These are phyloP conservation scores for Gouania willdenowi DNA, from an alignment of 2,797 vertebrate species.

Conservation along the genomic window DNA sequence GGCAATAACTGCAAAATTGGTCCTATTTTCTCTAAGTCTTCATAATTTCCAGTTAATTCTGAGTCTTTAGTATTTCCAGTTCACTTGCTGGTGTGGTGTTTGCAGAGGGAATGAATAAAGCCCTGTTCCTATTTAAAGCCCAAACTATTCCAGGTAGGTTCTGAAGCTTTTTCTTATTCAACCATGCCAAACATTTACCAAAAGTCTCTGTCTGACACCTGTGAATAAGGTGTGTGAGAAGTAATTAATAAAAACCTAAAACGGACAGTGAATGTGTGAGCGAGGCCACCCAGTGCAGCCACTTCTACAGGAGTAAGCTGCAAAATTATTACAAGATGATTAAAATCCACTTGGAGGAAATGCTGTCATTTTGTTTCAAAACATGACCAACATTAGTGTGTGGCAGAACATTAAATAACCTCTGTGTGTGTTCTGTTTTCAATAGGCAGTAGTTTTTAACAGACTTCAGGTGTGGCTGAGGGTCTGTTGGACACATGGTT, in stretches of 20 bases:
- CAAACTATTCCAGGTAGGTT: constrained; percentile 68
- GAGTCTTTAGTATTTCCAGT: too few relatives aligned
- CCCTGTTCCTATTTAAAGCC: constrained; percentile 69
- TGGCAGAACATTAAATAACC: neutral
- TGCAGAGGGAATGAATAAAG: constrained; percentile 56
- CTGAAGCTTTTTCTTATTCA: constrained; percentile 49
- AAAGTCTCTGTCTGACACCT: constrained; percentile 64
- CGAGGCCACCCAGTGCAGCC: constrained; percentile 47
- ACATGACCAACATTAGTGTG: constrained; percentile 19
- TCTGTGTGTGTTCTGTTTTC: constrained; percentile 14
- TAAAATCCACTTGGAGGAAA: constrained; percentile 44
- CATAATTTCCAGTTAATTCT: constrained; percentile 79
- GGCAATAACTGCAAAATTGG: constrained; percentile 72
- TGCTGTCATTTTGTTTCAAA: constrained; percentile 6
- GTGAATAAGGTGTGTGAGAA: constrained; percentile 60
- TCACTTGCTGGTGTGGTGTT: constrained; percentile 68
- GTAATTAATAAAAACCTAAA: constrained; percentile 56
- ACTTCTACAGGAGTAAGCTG: constrained; percentile 20
- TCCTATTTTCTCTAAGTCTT: constrained; percentile 66
- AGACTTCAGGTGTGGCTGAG: constrained; percentile 1
- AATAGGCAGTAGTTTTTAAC: constrained; percentile 5
- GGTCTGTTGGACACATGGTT: constrained; percentile 7
- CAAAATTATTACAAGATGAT: constrained; percentile 54
- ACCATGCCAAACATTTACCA: constrained; percentile 67
- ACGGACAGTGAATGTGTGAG: constrained; percentile 43